Evolutionary conservation across 2,113 vertebrate genomes (phyloP).

Genomic region (Vireo altiloquus): DNA sequence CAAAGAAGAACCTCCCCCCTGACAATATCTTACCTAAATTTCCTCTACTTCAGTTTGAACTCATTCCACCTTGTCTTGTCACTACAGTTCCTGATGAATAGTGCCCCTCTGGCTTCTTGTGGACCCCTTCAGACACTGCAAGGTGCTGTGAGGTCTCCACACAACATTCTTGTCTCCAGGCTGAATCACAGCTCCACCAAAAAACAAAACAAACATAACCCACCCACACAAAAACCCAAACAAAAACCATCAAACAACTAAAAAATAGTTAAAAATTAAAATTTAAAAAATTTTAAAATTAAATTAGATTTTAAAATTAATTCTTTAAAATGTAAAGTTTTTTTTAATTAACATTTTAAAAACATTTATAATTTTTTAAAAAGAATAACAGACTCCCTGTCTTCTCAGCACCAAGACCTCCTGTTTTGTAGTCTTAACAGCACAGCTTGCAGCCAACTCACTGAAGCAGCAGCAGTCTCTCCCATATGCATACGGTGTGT

Average conservation of each 20-base stretch:
- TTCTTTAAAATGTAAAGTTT: background rate
- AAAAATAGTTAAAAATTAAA: background rate
- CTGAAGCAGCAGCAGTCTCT: background rate
- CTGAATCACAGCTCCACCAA: background rate
- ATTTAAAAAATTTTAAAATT: background rate
- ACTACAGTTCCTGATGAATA: background rate
- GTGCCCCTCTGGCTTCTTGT: background rate
- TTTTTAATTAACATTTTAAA: background rate
- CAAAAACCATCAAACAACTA: background rate
- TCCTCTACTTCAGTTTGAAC: background rate
- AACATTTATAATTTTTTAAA: background rate
- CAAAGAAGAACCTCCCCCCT: too few species aligned
- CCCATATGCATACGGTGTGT: fast-evolving
- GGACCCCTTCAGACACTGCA: background rate
- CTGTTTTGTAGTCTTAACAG: background rate
- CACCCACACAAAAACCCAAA: background rate
- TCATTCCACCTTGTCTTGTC: background rate
- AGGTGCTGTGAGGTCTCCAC: background rate
- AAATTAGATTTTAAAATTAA: background rate
- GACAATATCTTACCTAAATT: background rate
- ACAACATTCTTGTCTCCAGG: background rate
- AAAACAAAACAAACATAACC: background rate
- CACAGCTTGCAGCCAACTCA: background rate
- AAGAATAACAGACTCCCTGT: background rate
- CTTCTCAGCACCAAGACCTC: background rate